phyloP scores from a whole-genome alignment of 2,113 vertebrate species.

The Dasypus novemcinctus region DNA sequence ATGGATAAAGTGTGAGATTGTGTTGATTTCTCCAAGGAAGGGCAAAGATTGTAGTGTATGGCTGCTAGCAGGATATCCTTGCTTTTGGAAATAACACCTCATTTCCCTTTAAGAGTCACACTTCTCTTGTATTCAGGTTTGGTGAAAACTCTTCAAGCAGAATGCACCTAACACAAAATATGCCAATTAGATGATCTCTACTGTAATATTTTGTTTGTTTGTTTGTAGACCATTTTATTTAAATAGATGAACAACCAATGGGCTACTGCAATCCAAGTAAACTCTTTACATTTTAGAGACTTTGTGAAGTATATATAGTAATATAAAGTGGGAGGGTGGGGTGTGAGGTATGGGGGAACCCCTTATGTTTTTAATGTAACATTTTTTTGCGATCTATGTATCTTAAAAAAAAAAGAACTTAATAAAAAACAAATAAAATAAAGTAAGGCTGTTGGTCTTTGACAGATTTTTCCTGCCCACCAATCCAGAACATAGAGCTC shows the following conservation, averaged over 20 bases:
- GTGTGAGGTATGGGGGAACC: too few species aligned
- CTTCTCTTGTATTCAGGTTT: background rate
- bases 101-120: background rate
- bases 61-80: rapidly evolving
- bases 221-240: constrained; percentile 82
- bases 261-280: constrained; percentile 78
- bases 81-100: background rate
- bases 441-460: constrained; percentile 77
- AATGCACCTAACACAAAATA: background rate
- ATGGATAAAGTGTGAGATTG: too few species aligned
- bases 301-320: constrained; percentile 72
- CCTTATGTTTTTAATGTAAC: too few species aligned
- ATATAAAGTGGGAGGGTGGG: too few species aligned
- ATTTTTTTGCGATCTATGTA: too few species aligned
- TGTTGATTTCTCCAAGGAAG: background rate
- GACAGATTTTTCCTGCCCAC: constrained; percentile 76
- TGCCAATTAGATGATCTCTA: too few species aligned
- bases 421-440: too few species aligned
- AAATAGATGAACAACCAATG: constrained; percentile 81
- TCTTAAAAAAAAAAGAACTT: too few species aligned
- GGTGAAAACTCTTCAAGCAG: background rate
- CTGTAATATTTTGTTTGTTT: too few species aligned
- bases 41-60: background rate
- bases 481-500: constrained; percentile 77
- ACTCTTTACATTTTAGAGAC: constrained; percentile 79